Conservation (phyloP, 2,888 invertebrate species). For the Caenorhabditis drosophilae region DNA sequence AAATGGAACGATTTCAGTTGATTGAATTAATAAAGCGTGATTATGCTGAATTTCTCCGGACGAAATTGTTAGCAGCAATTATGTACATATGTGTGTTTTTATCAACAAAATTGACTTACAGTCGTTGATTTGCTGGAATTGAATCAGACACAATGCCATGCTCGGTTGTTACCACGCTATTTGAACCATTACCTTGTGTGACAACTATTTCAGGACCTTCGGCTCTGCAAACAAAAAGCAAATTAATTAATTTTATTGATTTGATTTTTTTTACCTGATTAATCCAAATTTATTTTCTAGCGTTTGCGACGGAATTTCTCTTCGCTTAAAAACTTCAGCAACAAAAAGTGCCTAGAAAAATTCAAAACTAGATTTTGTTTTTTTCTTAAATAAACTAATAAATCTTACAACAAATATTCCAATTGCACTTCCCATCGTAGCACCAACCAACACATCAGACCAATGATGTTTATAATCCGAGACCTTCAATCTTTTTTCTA, state of each 20-base stretch:
- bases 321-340: slow-evolving; percentile 66
- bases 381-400: no score
- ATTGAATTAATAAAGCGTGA: slow-evolving; percentile 28
- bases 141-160: slow-evolving; percentile 35
- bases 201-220: slow-evolving; percentile 35
- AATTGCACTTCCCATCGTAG: slow-evolving; percentile 70
- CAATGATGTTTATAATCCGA: slow-evolving; percentile 84
- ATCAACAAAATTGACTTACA: no score
- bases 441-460: slow-evolving; percentile 90
- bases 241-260: not conserved
- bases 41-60: not conserved
- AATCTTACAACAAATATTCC: slow-evolving; percentile 53
- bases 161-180: slow-evolving; percentile 26
- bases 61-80: no score
- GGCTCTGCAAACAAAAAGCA: slow-evolving; percentile 24
- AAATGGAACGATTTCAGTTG: not conserved
- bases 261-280: slow-evolving; percentile 35
- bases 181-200: slow-evolving; percentile 23
- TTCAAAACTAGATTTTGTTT: not conserved
- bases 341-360: slow-evolving; percentile 58
- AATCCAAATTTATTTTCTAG: slow-evolving; percentile 47
- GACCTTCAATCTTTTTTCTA: slow-evolving; percentile 19
- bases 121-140: slow-evolving; percentile 46
- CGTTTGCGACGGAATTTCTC: slow-evolving; percentile 57
- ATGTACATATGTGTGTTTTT: no score